Conservation (phyloP, 2,113 vertebrate genomes). For the Pipa parva region DNA sequence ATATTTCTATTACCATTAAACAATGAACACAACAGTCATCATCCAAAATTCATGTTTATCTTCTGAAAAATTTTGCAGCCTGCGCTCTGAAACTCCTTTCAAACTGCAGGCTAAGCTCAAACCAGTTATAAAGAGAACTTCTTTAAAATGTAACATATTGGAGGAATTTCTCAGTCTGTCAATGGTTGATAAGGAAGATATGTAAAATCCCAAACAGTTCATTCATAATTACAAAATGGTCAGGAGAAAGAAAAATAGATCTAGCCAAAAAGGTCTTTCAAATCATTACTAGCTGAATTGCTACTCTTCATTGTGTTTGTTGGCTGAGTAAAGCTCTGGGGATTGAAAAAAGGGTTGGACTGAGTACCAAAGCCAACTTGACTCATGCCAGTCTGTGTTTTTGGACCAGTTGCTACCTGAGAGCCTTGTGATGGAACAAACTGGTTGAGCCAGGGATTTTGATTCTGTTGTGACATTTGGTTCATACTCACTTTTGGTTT, state of each 20-base stretch:
- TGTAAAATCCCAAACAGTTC: constrained; percentile 54
- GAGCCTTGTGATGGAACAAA: constrained; percentile 70
- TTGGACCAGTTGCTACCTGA: constrained; percentile 55
- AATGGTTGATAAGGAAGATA: background rate
- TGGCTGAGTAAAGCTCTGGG: constrained; percentile 88
- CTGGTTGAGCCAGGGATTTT: constrained; percentile 83
- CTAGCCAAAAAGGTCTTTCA: constrained; percentile 96
- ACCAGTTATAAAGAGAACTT: no score
- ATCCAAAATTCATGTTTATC: no score
- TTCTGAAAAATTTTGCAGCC: no score
- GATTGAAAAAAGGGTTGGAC: constrained; percentile 93
- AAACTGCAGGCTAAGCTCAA: no score
- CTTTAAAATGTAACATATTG: no score
- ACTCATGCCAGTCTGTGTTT: constrained; percentile 64
- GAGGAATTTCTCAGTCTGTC: background rate
- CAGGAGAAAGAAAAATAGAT: constrained; percentile 26
- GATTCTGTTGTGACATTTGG: constrained; percentile 80
- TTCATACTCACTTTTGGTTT: constrained; percentile 93
- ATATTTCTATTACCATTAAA: no score
- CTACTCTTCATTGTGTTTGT: constrained; percentile 74
- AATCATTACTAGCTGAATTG: constrained; percentile 85
- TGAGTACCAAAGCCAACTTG: constrained; percentile 83
- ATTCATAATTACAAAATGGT: constrained; percentile 56
- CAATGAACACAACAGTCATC: no score
- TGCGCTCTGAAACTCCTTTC: no score